These are phyloP conservation scores for Carassius gibelio DNA, from an alignment of 2,113 vertebrate species.

Conservation along the genomic window DNA sequence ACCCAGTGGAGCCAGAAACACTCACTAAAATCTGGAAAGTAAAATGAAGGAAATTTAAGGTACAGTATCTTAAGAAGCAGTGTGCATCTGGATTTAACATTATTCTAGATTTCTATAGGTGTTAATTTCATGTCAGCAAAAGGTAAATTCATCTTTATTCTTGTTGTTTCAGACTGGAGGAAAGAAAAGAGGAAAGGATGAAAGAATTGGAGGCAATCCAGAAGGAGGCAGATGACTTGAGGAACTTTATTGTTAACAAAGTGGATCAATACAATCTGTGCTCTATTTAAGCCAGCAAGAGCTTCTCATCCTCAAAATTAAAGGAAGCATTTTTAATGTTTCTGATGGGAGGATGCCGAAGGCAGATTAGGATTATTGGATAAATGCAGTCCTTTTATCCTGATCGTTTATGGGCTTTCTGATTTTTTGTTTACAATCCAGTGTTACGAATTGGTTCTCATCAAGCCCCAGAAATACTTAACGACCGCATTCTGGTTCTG, in stretches of 20 bases:
- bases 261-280: conserved; percentile 74
- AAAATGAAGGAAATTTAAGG: conserved; percentile 80
- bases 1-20: conserved; percentile 67
- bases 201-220: conserved; percentile 73
- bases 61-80: conserved; percentile 46
- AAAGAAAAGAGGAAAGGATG: conserved; percentile 76
- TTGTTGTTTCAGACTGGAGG: conserved; percentile 80
- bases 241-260: conserved; percentile 70
- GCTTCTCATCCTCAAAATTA: not conserved
- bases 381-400: not conserved
- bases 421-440: no score
- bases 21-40: conserved; percentile 74
- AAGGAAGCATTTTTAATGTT: not conserved
- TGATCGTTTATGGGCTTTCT: no score
- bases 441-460: no score
- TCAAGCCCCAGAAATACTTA: no score
- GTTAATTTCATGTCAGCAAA: not conserved
- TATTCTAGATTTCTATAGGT: not conserved
- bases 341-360: not conserved
- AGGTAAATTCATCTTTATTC: conserved; percentile 42
- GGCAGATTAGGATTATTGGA: not conserved
- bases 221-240: conserved; percentile 71
- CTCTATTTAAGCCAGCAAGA: conserved; percentile 51
- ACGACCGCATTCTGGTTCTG: no score
- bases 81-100: not conserved